These are phyloP conservation scores for Ephydatia muelleri DNA, from an alignment of 37 sponge, comb jelly and placozoan genomes.

Conservation along the genomic window DNA sequence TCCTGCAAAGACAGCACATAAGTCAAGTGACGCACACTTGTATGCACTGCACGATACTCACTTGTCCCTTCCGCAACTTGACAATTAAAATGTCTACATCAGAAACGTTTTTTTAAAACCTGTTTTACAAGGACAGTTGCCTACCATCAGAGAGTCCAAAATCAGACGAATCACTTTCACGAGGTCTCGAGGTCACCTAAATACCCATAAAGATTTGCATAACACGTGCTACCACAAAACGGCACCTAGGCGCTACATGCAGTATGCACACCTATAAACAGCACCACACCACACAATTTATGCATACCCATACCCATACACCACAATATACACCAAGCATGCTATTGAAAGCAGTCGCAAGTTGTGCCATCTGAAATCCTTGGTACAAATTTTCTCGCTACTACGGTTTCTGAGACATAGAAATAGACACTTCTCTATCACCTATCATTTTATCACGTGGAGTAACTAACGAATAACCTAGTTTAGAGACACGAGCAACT, in stretches of 20 bases:
- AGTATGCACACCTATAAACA: no score
- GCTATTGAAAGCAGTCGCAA: no score
- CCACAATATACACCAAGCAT: no score
- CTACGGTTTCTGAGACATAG: no score
- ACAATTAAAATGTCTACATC: constrained; percentile 89
- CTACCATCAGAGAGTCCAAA: constrained; percentile 85
- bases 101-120: background rate
- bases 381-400: no score
- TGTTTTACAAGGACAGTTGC: background rate
- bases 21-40: background rate
- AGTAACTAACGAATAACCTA: no score
- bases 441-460: no score
- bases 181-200: constrained; percentile 66
- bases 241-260: background rate
- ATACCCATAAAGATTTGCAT: background rate
- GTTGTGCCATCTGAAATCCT: no score
- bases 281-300: no score
- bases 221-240: background rate
- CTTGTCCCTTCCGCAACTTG: constrained; percentile 94
- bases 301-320: no score
- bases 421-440: no score
- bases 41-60: background rate
- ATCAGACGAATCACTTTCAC: constrained; percentile 68
- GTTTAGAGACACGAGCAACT: no score
- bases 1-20: constrained; percentile 40